Percentiles rank a stretch among this genome's conserved stretches.
phyloP scores from a whole-genome alignment of 2,888 invertebrate genomes.

The Beris morrisii region DNA sequence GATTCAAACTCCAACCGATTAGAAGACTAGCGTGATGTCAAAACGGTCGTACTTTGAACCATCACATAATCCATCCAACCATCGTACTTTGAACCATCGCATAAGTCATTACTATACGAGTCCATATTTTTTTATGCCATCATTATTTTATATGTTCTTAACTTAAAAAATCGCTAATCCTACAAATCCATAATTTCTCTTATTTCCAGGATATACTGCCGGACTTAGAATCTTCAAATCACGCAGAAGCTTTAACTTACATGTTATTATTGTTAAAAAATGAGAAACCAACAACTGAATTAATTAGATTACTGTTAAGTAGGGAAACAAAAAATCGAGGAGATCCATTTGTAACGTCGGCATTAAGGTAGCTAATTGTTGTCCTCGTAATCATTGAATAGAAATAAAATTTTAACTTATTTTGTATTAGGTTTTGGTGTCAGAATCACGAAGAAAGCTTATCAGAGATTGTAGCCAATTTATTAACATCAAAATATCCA shows the following conservation, averaged over 20 bases:
- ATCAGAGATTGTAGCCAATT: slow-evolving; percentile 75
- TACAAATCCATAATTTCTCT: neutral
- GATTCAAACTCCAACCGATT: too few species aligned
- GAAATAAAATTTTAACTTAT: neutral
- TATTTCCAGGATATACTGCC: slow-evolving; percentile 59
- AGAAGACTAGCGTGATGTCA: too few species aligned
- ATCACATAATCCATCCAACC: too few species aligned
- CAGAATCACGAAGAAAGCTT: slow-evolving; percentile 88
- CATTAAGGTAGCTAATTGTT: slow-evolving; percentile 64
- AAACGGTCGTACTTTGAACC: too few species aligned
- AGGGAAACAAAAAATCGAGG: slow-evolving; percentile 69
- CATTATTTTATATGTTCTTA: too few species aligned
- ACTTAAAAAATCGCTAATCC: too few species aligned
- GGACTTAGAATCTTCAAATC: slow-evolving; percentile 78
- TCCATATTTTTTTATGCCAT: too few species aligned
- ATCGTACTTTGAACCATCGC: too few species aligned
- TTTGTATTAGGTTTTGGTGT: slow-evolving; percentile 74
- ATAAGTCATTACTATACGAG: too few species aligned
- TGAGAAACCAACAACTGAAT: slow-evolving; percentile 85
- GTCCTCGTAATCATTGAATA: neutral
- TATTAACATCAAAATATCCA: slow-evolving; percentile 80
- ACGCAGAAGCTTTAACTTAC: slow-evolving; percentile 90
- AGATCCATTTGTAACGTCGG: slow-evolving; percentile 88
- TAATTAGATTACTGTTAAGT: slow-evolving; percentile 80
- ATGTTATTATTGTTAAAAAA: slow-evolving; percentile 89